Evolutionary conservation across 2,797 vertebrate genomes (phyloP), one percentile per base, ranked within the genome.

Genomic region (Melanotaenia trifasciata): DNA sequence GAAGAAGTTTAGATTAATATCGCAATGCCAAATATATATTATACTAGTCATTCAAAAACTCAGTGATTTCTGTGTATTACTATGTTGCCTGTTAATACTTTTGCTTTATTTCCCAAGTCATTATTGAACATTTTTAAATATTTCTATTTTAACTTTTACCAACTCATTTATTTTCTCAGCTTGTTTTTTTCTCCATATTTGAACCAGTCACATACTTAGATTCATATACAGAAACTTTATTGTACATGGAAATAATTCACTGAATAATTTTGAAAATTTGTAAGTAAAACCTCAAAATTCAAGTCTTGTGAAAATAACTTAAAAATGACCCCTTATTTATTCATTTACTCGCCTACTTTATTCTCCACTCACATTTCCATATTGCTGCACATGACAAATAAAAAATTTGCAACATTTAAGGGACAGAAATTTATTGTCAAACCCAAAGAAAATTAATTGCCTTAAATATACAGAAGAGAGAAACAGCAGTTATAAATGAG

Each of bases 351-450:
- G 8, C 20, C n/a, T 45, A 45, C 43, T 45, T 45, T 2, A 12
- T 30, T 61, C 28, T 9, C 22, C 3, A 8, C 3, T 1, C 3
- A 24, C 12, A 3, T 64, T 51, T 70, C 18, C 7, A 20, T 3
- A 2, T 1, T 38, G 35, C 3, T n/a, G 6, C 59, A 30, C 1
- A 5, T 51, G 47, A 73, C 33, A 68, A 78, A 76, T 16, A 81
- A 85, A 0, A 70, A 28, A 26, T 0, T 0, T 3, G 1, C 30
- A 8, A 71, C 38, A 77, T 35, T 58, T 87, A 72, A 90, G 83
- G 88, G 93, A 90, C 76, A 85, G 74, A 64, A 84, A 84, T 95
- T 95, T 95, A 95, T 94, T 95, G 84, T 72, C 85, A 83, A 93
- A 90, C 85, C 81, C 83, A 92, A 90, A 90, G 63, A 84, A 93